Evolutionary conservation across 2,113 vertebrate species (phyloP).

Genomic region (Atractosteus spatula): DNA sequence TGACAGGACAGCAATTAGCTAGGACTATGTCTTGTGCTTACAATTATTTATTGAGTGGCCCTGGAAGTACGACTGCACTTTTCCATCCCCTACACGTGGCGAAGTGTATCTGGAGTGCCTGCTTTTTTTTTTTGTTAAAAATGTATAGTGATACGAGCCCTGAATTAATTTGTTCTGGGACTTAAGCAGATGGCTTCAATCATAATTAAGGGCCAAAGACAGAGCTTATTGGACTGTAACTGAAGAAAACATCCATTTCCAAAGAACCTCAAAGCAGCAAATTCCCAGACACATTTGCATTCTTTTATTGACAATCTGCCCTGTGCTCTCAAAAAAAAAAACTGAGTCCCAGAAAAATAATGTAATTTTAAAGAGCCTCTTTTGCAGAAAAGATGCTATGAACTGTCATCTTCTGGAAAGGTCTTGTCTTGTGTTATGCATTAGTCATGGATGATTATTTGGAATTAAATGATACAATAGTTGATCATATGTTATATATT

Average conservation of each 20-base stretch:
- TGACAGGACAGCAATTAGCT: background rate
- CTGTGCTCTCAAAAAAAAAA: background rate
- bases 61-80: conserved; percentile 35
- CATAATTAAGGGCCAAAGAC: conserved; percentile 48
- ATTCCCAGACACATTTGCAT: background rate
- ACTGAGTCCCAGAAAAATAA: too few species aligned
- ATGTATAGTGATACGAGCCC: conserved; percentile 62
- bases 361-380: too few species aligned
- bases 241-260: conserved; percentile 25
- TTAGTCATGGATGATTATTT: too few species aligned
- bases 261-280: conserved; percentile 20
- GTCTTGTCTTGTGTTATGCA: too few species aligned
- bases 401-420: too few species aligned
- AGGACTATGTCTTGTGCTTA: background rate
- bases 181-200: conserved; percentile 57
- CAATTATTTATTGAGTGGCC: background rate
- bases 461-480: too few species aligned
- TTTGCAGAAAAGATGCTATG: too few species aligned
- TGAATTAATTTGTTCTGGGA: conserved; percentile 59
- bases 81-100: conserved; percentile 54
- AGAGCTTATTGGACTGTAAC: conserved; percentile 45
- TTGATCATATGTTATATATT: too few species aligned
- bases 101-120: conserved; percentile 58
- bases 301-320: background rate
- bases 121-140: conserved; percentile 52